Conservation (phyloP, 37 sponge, comb jelly and placozoan genomes). For the Ephydatia muelleri region DNA sequence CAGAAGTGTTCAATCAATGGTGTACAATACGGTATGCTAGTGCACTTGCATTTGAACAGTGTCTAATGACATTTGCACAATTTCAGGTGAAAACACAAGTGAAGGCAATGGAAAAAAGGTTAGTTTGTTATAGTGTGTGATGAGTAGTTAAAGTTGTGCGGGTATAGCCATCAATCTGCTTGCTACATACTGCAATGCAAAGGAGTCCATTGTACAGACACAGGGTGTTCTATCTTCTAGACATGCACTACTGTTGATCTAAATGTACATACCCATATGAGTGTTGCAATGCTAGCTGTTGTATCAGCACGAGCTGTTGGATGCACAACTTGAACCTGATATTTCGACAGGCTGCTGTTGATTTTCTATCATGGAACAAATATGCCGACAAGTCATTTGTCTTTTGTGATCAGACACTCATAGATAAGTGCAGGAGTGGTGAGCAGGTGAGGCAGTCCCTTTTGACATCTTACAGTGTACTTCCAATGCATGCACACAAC, state of each 20-base stretch:
- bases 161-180: no score
- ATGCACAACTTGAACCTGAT: no score
- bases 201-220: no score
- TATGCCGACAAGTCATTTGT: constrained; percentile 75
- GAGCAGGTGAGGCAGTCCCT: constrained; percentile 27
- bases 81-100: neutral
- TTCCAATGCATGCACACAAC: no score
- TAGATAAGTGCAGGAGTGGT: constrained; percentile 49
- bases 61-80: no score
- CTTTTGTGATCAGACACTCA: constrained; percentile 77
- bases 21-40: constrained; percentile 51
- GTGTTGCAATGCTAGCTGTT: no score
- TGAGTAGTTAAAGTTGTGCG: no score
- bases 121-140: neutral
- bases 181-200: no score
- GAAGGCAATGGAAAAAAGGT: neutral
- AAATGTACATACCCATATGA: no score
- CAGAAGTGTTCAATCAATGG: constrained; percentile 82
- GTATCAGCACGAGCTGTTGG: no score
- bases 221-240: no score
- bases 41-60: neutral
- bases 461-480: neutral
- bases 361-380: constrained; percentile 69
- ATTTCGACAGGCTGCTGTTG: constrained; percentile 2
- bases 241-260: no score